Evolutionary conservation across 1,140 invertebrate genomes (phyloP), one percentile per base, ranked within the genome.

Genomic region (Liolophura sinensis): DNA sequence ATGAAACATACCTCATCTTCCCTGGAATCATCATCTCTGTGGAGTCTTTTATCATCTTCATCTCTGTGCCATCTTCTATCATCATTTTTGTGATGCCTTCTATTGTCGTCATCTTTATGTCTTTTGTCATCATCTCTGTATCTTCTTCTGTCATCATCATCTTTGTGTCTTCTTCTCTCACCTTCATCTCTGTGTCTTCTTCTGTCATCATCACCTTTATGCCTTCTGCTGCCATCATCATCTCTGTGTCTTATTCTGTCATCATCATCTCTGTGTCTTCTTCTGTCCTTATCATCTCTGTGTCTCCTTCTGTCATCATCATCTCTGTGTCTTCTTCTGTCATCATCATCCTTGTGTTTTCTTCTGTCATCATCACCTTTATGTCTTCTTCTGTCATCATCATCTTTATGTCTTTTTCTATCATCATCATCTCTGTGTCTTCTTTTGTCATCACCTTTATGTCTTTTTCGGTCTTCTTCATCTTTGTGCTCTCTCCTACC

Each of bases 341-440:
- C 65, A 4, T 65, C 56, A 52, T 70, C 73, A 48, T 71, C 69
- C 18, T 61, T 27, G 56, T 64, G n/a, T 40, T 60, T 59, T 58
- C 62, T 25, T 56, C 62, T 62, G 27, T 31, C 48, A 40, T 72
- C 71, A 4, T 66, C 57, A 51, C 69, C 67, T 14, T 64, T 48
- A n/a, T 58, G 65, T 12, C 56, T n/a, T 62, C 64, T 48, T 57
- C 31, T 57, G 7, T 31, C 24, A 27, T 40, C 31, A 40, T 9
- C 31, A 5, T 40, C 9, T 3, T 40, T 3, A 3, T 9, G 3
- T 51, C 58, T 52, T 49, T 62, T 54, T 31, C 48, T 22, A 18
- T 69, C 60, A 27, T 65, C 62, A 48, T 65, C 50, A 52, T 20
- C 16, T 46, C 15, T 20, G 11, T 55, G 52, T 18, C 56, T 62